Evolutionary conservation across 1,140 invertebrate genomes (phyloP).

Genomic region (Cherax destructor): DNA sequence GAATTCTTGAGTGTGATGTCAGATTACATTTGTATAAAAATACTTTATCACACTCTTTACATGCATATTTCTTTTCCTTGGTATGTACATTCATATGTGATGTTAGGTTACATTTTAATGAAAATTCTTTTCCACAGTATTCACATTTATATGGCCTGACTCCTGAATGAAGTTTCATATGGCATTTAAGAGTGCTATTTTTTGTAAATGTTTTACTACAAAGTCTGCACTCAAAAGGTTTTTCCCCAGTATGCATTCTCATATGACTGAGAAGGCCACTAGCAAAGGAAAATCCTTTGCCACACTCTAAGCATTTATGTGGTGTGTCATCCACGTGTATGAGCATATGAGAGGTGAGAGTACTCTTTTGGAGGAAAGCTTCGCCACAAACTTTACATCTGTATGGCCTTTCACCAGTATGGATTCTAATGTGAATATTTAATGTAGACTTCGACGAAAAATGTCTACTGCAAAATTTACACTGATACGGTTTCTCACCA

Average conservation of each 20-base stretch:
- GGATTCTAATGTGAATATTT: too few species aligned
- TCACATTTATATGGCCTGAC: neutral
- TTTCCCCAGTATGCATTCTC: neutral
- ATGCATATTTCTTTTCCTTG: neutral
- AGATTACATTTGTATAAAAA: conserved; percentile 11
- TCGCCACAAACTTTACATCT: too few species aligned
- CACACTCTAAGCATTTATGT: neutral
- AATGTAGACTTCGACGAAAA: too few species aligned
- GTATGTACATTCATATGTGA: conserved; percentile 2
- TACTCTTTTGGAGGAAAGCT: too few species aligned
- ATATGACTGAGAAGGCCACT: neutral
- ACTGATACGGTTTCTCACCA: neutral
- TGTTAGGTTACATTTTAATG: neutral
- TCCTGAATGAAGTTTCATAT: conserved; percentile 5
- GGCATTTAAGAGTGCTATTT: neutral
- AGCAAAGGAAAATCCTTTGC: neutral
- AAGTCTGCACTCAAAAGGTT: neutral
- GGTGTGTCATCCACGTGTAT: too few species aligned
- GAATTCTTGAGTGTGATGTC: neutral
- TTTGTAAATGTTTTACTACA: conserved; percentile 15
- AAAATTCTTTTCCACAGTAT: conserved; percentile 9
- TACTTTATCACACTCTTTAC: conserved; percentile 17
- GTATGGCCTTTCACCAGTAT: too few species aligned
- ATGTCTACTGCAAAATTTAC: neutral
- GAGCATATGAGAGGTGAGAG: too few species aligned